Base-by-base conservation (phyloP, 1,140 invertebrate genomes). In the Lasioglossum baleicum region DNA sequence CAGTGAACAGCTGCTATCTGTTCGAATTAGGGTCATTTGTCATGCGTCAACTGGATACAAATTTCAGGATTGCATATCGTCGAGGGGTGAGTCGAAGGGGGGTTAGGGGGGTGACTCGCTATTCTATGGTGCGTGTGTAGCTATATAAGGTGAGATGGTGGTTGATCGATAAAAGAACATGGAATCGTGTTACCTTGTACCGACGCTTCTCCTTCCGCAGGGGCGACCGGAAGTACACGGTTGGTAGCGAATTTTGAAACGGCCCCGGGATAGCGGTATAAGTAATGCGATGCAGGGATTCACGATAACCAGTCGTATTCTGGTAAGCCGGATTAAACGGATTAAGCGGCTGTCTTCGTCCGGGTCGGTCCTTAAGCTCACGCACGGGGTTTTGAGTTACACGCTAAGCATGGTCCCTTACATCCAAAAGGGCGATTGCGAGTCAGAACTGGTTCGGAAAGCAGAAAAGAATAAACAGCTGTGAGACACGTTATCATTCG, bases 341-440 rank as follows among this genome's bases (percentile, higher is more conserved):
- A 87, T 87, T 86, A 87, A 87, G 75, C 68, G 78, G 78, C 84
- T 83, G 85, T 84, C 85, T 84, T 87, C 85, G 85, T 87, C 82
- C 78, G 73, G 84, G 69, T 76, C 69, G 72, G 84, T 72, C 77
- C 78, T 82, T 77, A 74, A 83, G 74, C 84, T 84, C 84, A 86
- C 85, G 84, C 82, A 83, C 78, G 66, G 58, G 70, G 81, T 80
- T 80, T 87, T 70, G 79, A 83, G 84, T 87, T 83, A 86, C 85
- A 81, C 77, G 82, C 35, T 69, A 75, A 83, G 70, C 58, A 83
- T 83, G 74, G 68, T 83, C 75, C 51, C 74, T 70, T 75, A 82
- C 67, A 35, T 85, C 73, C 74, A 64, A 70, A n/a, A 51, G 31
- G 60, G 40, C 68, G 67, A 42, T 72, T 58, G 68, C 61, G 63